phyloP scores from a whole-genome alignment of 2,888 invertebrate genomes.

The Polyommatus icarus region DNA sequence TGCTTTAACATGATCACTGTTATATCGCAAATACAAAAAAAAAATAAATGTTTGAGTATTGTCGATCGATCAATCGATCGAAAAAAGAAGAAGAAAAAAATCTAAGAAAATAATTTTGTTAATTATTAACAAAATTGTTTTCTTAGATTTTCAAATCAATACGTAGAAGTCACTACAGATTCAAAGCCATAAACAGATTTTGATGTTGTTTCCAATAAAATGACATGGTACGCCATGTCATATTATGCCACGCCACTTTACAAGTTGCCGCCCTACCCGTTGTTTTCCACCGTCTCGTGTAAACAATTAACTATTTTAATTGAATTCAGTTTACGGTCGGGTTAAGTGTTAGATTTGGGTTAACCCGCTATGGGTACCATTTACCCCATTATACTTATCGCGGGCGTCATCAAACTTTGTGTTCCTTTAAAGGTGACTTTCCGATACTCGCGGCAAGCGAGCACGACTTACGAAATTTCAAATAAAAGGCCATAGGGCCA shows the following conservation, averaged over 20 bases:
- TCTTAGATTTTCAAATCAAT: background rate
- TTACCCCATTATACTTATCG: background rate
- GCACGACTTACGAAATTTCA: too few species aligned
- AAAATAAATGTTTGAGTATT: too few species aligned
- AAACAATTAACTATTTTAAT: conserved; percentile 21
- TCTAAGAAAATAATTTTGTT: too few species aligned
- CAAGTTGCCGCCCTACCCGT: background rate
- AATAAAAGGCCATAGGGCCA: too few species aligned
- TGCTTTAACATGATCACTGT: too few species aligned
- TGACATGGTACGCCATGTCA: background rate
- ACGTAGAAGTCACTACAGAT: background rate
- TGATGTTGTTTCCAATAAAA: background rate
- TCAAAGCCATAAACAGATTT: too few species aligned
- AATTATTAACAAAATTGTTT: background rate
- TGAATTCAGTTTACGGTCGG: conserved; percentile 18
- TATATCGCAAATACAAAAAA: too few species aligned
- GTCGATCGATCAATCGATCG: too few species aligned
- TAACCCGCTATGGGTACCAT: background rate
- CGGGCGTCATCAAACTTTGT: background rate
- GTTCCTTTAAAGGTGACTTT: background rate
- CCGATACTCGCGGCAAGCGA: too few species aligned
- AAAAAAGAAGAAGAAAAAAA: too few species aligned
- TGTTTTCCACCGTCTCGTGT: background rate
- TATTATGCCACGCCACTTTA: background rate
- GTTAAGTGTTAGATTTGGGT: conserved; percentile 2